Base-by-base conservation (phyloP, 2,113 vertebrate genomes). In the Malurus melanocephalus region DNA sequence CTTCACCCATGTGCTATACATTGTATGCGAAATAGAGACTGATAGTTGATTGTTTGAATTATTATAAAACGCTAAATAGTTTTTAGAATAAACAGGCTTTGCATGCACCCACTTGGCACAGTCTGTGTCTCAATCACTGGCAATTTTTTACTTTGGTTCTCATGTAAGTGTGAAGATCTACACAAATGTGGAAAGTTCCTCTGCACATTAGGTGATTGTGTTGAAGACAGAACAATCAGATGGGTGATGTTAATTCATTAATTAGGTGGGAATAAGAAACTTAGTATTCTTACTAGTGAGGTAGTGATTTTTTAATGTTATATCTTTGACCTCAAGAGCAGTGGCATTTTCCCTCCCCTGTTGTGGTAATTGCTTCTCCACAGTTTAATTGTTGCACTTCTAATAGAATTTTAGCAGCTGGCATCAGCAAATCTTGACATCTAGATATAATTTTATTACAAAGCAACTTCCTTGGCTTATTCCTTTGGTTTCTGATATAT, bases 121-220 rank as follows among this genome's bases (percentile, higher is more conserved):
- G 38, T 38, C 38, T 38, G 38, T 38, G 38, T 38, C 38, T 38
- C 38, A 38, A 38, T 38, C 38, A 38, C 38, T 38, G 38, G 38
- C 38, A 38, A 30, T 51, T 64, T 92, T 85, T 79, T 24, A 13
- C 22, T 71, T 86, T 64, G 3, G 18, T 62, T 78, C 55, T 69
- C 30, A 33, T 78, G 10, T 45, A 61, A 65, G 32, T 3, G 1
- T 5, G 4, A 49, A 85, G 28, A 27, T 53, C 12, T 40, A 3
- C 23, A 8, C 23, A 43, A 46, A 89, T 7, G 4, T 64, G 13
- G 27, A 22, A 60, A 56, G 59, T 73, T 28, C 8, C 5, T 71
- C 0, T 30, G n/a, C 18, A 13, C 2, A 0, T 77, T 43, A n/a
- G 30, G 22, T 69, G 24, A 22, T 28, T 45, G 20, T 0, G 0